Conservation (phyloP, 2,113 vertebrate genomes). For the Ciconia boyciana region DNA sequence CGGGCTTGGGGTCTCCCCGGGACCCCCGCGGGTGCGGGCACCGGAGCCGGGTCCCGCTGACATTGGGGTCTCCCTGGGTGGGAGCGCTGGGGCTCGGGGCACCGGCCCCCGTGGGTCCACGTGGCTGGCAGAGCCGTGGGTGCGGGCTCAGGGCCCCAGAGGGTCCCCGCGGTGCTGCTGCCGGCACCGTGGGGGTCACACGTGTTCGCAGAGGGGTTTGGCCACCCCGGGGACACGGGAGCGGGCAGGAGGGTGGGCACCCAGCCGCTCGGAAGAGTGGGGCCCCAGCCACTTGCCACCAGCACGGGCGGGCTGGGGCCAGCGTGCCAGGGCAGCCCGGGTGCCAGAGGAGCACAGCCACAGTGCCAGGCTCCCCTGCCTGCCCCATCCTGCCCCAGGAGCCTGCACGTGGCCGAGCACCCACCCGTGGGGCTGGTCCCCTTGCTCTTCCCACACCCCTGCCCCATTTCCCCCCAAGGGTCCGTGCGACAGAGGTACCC, state of each 20-base stretch:
- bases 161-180: rapidly evolving
- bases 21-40: no score
- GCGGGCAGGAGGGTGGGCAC: not conserved
- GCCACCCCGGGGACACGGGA: rapidly evolving
- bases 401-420: not conserved
- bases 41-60: rapidly evolving
- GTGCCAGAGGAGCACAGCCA: rapidly evolving
- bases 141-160: not conserved
- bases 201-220: rapidly evolving
- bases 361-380: not conserved
- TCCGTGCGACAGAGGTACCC: not conserved
- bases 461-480: rapidly evolving
- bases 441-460: not conserved
- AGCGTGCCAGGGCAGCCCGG: not conserved
- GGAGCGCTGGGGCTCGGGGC: not conserved
- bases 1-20: not conserved
- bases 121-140: not conserved
- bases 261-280: not conserved
- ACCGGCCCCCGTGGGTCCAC: not conserved
- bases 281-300: not conserved
- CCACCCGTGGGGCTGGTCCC: rapidly evolving
- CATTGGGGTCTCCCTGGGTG: not conserved
- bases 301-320: rapidly evolving
- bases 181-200: not conserved
- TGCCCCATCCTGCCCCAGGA: not conserved